Percentiles rank a stretch among this genome's conserved stretches.
Evolutionary conservation across 2,113 vertebrate genomes (phyloP).

Genomic region (Isichthys henryi): DNA sequence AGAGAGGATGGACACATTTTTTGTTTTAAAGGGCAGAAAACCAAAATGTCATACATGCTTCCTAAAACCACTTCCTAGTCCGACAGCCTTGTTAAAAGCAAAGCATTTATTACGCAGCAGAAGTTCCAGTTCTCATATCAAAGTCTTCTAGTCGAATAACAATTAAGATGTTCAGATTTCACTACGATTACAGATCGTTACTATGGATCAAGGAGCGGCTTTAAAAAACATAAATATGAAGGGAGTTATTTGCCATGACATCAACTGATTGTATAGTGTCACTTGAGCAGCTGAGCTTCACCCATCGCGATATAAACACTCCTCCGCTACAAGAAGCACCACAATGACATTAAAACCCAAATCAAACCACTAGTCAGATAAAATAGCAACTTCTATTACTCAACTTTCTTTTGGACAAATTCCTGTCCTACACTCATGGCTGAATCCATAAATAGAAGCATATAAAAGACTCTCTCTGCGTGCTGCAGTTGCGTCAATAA

Average conservation of each 20-base stretch:
- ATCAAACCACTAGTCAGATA: background rate
- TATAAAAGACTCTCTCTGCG: background rate
- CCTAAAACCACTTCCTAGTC: background rate
- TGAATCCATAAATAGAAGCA: background rate
- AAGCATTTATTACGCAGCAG: background rate
- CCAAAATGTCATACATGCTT: background rate
- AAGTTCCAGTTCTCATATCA: background rate
- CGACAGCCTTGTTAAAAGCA: background rate
- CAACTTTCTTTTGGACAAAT: background rate
- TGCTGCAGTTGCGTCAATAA: background rate
- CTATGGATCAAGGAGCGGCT: background rate
- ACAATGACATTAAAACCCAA: background rate
- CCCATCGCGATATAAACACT: background rate
- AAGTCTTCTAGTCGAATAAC: background rate
- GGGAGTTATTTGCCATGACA: background rate
- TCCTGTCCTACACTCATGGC: background rate
- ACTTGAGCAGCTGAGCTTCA: background rate
- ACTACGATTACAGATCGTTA: constrained; percentile 7
- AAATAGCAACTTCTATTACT: background rate
- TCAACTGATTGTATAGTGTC: background rate
- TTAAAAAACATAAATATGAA: background rate
- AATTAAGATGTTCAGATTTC: constrained; percentile 20
- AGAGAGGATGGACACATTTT: background rate
- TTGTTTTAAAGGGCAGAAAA: background rate
- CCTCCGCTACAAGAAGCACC: background rate